Evolutionary conservation across 2,113 vertebrate genomes (phyloP).

Genomic region (Etheostoma cragini): DNA sequence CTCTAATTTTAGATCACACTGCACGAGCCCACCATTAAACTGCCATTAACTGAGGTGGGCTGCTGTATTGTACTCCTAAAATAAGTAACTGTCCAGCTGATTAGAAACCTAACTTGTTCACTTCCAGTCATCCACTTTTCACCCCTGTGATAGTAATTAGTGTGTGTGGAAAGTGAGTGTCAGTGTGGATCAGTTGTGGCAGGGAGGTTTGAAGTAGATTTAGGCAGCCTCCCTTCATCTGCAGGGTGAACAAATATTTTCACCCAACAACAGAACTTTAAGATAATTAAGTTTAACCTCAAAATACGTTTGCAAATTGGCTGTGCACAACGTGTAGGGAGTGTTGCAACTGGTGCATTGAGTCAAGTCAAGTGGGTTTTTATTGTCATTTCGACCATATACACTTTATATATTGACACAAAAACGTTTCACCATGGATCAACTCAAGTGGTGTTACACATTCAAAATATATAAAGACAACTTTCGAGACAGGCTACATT

Average conservation of each 20-base stretch:
- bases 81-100: not conserved
- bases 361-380: no score
- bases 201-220: not conserved
- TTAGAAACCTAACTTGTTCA: conserved; percentile 57
- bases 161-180: not conserved
- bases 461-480: no score
- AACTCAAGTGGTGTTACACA: no score
- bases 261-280: conserved; percentile 13
- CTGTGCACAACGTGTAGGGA: not conserved
- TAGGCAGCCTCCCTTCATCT: conserved; percentile 9
- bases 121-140: conserved; percentile 74
- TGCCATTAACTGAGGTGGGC: conserved; percentile 1
- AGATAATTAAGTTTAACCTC: conserved; percentile 1
- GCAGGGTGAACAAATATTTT: not conserved
- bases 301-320: not conserved
- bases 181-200: not conserved
- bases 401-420: no score
- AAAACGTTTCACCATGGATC: no score
- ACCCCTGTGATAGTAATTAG: conserved; percentile 69
- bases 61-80: not conserved
- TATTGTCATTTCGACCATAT: no score
- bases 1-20: conserved; percentile 22
- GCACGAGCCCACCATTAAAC: not conserved
- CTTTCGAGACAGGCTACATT: no score
- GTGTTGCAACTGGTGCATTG: conserved; percentile 9